phyloP scores from a whole-genome alignment of 2,797 vertebrate genomes.

The Thamnophis elegans region DNA sequence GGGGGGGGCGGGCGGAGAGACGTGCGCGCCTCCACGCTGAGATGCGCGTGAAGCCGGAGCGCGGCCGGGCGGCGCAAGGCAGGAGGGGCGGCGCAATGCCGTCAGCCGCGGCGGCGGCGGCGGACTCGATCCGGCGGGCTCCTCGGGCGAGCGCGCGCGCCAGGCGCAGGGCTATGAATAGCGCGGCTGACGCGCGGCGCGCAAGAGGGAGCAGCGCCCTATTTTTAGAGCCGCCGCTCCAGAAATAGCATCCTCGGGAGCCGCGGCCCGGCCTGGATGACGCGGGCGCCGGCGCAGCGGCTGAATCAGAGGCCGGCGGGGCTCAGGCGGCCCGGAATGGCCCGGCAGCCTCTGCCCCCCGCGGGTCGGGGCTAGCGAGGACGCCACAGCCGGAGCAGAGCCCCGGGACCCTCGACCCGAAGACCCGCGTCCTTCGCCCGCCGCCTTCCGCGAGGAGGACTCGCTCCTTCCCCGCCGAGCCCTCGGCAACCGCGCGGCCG shows the following conservation, averaged over 20 bases:
- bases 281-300: background rate
- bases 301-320: conserved; percentile 1
- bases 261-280: background rate
- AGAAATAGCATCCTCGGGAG: conserved; percentile 1
- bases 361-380: background rate
- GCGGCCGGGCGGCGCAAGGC: background rate
- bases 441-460: background rate
- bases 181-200: conserved; percentile 19
- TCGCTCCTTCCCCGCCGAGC: background rate
- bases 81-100: background rate
- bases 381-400: background rate
- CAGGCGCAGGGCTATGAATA: conserved; percentile 21
- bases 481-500: background rate
- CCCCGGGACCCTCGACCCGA: background rate
- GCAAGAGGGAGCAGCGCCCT: background rate
- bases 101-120: background rate
- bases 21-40: background rate
- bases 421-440: background rate
- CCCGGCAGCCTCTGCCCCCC: background rate
- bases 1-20: background rate
- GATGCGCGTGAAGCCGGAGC: background rate
- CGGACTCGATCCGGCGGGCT: background rate
- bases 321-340: too few species aligned
- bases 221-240: conserved; percentile 1
- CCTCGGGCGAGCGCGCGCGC: background rate